Conservation (phyloP, 2,797 vertebrate genomes). For the Myripristis jacobus region DNA sequence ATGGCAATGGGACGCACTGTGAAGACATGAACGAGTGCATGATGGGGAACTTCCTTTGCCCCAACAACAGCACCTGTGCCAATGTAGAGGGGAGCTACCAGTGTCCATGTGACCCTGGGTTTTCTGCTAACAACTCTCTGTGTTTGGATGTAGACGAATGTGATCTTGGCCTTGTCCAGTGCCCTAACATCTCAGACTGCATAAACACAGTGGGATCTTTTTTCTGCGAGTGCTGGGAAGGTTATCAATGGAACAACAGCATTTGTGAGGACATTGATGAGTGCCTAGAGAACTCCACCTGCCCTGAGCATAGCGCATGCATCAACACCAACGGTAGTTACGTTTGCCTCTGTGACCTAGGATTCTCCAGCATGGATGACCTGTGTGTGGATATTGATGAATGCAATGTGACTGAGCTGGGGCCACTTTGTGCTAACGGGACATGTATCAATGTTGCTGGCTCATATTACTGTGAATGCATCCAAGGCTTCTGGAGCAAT, state of each 20-base stretch:
- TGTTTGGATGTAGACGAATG: slow-evolving; percentile 81
- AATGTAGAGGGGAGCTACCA: slow-evolving; percentile 80
- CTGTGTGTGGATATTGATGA: slow-evolving; percentile 83
- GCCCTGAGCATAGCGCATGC: slow-evolving; percentile 81
- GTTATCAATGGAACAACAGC: slow-evolving; percentile 77
- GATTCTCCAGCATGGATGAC: slow-evolving; percentile 71
- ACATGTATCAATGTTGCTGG: slow-evolving; percentile 82
- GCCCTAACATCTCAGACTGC: slow-evolving; percentile 81
- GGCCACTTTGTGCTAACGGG: slow-evolving; percentile 77
- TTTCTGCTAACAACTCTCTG: slow-evolving; percentile 68
- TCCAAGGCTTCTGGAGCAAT: slow-evolving; percentile 80
- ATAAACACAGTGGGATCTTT: slow-evolving; percentile 80
- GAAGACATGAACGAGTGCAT: slow-evolving; percentile 84
- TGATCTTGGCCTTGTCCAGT: slow-evolving; percentile 60
- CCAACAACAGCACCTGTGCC: slow-evolving; percentile 78
- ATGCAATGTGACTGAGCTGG: slow-evolving; percentile 60
- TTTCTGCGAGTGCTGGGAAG: slow-evolving; percentile 81
- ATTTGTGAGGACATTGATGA: slow-evolving; percentile 83
- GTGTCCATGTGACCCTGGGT: slow-evolving; percentile 82
- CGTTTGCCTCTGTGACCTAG: slow-evolving; percentile 79
- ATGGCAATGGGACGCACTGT: slow-evolving; percentile 78
- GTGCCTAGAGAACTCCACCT: slow-evolving; percentile 76
- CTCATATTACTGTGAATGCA: slow-evolving; percentile 85
- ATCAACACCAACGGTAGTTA: slow-evolving; percentile 80
- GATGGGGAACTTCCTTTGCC: slow-evolving; percentile 77